Evolutionary conservation across 2,888 invertebrate genomes (phyloP).

Genomic region (Erpobdella octoculata): DNA sequence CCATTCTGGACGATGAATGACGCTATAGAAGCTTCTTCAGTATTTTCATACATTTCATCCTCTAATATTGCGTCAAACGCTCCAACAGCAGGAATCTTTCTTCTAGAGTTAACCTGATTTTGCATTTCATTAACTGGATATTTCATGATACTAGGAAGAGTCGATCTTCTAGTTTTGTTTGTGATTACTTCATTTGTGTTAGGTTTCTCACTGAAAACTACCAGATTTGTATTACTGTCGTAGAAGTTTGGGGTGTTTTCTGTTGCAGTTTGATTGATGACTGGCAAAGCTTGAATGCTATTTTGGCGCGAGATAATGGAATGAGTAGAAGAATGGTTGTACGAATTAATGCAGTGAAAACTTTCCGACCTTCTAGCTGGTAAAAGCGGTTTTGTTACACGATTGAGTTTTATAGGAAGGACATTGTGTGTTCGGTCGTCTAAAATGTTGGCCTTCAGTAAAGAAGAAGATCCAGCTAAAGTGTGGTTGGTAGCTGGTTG

Average conservation of each 20-base stretch:
- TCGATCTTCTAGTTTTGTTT: slow-evolving; percentile 9
- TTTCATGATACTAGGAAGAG: slow-evolving; percentile 27
- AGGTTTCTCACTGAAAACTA: neutral
- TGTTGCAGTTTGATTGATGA: neutral
- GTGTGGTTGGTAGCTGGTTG: too few species aligned
- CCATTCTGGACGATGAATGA: neutral
- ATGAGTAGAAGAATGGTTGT: too few species aligned
- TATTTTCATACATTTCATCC: neutral
- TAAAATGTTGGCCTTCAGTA: too few species aligned
- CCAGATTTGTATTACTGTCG: neutral
- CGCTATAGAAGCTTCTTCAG: neutral
- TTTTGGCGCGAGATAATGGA: neutral
- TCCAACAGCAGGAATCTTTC: neutral
- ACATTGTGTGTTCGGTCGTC: too few species aligned
- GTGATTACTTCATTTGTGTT: neutral
- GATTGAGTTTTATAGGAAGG: neutral
- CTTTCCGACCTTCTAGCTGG: neutral
- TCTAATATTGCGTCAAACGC: neutral
- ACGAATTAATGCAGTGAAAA: neutral
- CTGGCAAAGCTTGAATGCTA: too few species aligned
- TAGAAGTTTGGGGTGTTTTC: neutral
- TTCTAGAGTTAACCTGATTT: neutral
- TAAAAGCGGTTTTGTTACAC: neutral
- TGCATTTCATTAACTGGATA: neutral
- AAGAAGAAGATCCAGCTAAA: too few species aligned